Percentiles rank a stretch among this genome's conserved stretches.
Evolutionary conservation across 2,888 invertebrate species (phyloP).

Genomic region (Lepetodrilus schrolli): DNA sequence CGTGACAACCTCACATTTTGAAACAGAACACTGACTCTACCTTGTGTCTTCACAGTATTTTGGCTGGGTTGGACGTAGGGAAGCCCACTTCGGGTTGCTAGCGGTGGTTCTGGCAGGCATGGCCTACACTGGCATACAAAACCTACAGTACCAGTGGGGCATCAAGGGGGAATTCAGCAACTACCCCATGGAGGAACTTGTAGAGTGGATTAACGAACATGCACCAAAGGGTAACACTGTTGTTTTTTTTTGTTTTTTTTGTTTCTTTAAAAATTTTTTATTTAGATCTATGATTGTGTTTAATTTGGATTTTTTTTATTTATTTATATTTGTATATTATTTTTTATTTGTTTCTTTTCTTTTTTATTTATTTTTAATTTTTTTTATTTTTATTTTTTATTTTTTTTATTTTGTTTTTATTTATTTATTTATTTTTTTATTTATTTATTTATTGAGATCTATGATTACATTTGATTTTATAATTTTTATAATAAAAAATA

Average conservation of each 20-base stretch:
- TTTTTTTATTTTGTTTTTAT: too few relatives aligned
- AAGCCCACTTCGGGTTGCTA: conserved; percentile 76
- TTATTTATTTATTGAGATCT: too few relatives aligned
- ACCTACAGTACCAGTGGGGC: conserved; percentile 76
- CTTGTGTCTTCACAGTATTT: conserved; percentile 75
- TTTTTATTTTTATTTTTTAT: too few relatives aligned
- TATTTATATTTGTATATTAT: neutral
- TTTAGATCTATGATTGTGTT: neutral
- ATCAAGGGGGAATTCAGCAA: conserved; percentile 82
- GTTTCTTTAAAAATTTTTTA: too few relatives aligned
- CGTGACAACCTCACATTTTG: too few relatives aligned
- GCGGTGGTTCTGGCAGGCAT: conserved; percentile 78
- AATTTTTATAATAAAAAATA: too few relatives aligned
- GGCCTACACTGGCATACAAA: conserved; percentile 78
- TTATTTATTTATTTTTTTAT: too few relatives aligned
- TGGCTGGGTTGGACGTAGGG: conserved; percentile 73
- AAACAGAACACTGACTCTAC: too few relatives aligned
- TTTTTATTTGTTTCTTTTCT: too few relatives aligned
- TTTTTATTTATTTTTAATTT: too few relatives aligned
- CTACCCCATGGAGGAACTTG: conserved; percentile 83
- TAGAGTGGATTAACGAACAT: conserved; percentile 84
- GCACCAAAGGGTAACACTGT: conserved; percentile 78
- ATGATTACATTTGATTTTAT: too few relatives aligned
- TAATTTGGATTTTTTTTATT: neutral
- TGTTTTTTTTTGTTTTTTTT: too few relatives aligned